These are phyloP conservation scores for Periophthalmodon schlosseri DNA, from an alignment of 2,113 vertebrate genomes.

Conservation along the genomic window DNA sequence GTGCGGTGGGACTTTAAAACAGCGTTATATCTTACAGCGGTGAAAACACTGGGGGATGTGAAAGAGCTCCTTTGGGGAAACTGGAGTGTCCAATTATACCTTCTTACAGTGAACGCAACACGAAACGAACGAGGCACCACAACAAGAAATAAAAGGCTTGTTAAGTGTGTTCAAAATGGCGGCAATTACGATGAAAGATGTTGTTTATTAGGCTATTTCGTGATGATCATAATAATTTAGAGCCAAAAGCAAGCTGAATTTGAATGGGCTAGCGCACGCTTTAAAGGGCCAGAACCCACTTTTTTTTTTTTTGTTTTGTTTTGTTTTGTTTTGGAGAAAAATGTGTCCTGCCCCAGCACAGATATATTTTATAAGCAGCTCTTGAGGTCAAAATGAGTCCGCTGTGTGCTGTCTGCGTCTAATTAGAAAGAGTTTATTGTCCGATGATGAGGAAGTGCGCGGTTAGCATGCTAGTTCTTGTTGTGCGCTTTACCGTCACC, in stretches of 20 bases:
- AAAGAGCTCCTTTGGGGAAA: slow-evolving; percentile 51
- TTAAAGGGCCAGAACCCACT: not conserved
- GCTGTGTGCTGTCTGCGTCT: too few species aligned
- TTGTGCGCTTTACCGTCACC: too few species aligned
- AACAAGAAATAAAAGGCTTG: slow-evolving; percentile 21
- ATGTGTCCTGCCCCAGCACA: too few species aligned
- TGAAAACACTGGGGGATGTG: slow-evolving; percentile 49
- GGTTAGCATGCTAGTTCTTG: too few species aligned
- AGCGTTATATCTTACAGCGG: slow-evolving; percentile 44
- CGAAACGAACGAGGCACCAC: slow-evolving; percentile 22
- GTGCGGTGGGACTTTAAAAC: slow-evolving; percentile 50
- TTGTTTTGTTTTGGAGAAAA: too few species aligned
- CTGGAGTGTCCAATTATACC: slow-evolving; percentile 53
- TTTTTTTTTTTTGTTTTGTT: too few species aligned
- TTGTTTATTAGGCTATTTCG: not conserved
- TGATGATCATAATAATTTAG: not conserved
- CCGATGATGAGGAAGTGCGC: too few species aligned
- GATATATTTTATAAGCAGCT: too few species aligned
- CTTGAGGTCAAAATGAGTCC: too few species aligned
- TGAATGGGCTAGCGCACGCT: not conserved
- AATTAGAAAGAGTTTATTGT: too few species aligned
- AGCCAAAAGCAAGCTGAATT: not conserved
- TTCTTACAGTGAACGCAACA: slow-evolving; percentile 27
- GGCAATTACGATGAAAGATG: not conserved
- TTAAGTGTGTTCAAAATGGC: slow-evolving; percentile 18